Conservation (phyloP, 2,888 invertebrate genomes). For the Pseudolycoriella hygida region DNA sequence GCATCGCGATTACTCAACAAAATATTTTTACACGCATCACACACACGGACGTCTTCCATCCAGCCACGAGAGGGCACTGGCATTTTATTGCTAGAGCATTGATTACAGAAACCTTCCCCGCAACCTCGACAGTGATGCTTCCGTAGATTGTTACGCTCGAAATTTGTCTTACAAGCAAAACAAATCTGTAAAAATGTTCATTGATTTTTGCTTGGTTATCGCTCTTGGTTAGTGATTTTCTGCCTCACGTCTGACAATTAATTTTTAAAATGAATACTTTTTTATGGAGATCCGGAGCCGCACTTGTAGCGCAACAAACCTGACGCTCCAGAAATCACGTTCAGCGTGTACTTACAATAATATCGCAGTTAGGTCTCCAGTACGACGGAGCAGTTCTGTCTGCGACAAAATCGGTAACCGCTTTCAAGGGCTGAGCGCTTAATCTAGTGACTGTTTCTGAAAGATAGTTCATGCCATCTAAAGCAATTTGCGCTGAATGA, state of each 20-base stretch:
- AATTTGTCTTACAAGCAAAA: conserved; percentile 39
- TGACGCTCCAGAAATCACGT: background rate
- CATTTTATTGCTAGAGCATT: conserved; percentile 45
- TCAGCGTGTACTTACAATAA: conserved; percentile 34
- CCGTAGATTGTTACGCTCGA: conserved; percentile 34
- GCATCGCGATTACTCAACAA: conserved; percentile 18
- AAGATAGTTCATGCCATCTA: conserved; percentile 45
- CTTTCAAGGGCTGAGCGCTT: conserved; percentile 51
- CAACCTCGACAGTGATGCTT: conserved; percentile 65
- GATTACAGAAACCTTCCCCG: conserved; percentile 62
- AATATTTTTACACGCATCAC: conserved; percentile 41
- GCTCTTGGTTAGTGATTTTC: too few species aligned
- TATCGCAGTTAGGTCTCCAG: conserved; percentile 62
- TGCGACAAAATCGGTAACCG: conserved; percentile 48
- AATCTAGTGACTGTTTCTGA: conserved; percentile 44
- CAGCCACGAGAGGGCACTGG: conserved; percentile 58
- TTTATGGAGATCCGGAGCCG: too few species aligned
- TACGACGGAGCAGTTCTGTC: conserved; percentile 58
- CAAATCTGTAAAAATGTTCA: conserved; percentile 34
- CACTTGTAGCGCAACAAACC: too few species aligned
- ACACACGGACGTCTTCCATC: conserved; percentile 54
- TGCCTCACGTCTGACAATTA: too few species aligned
- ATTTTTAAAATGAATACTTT: too few species aligned
- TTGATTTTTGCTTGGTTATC: too few species aligned
- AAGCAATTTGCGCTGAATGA: conserved; percentile 39